These are phyloP conservation scores for Ancistrus triradiatus DNA, from an alignment of 2,113 vertebrate species.

Conservation along the genomic window DNA sequence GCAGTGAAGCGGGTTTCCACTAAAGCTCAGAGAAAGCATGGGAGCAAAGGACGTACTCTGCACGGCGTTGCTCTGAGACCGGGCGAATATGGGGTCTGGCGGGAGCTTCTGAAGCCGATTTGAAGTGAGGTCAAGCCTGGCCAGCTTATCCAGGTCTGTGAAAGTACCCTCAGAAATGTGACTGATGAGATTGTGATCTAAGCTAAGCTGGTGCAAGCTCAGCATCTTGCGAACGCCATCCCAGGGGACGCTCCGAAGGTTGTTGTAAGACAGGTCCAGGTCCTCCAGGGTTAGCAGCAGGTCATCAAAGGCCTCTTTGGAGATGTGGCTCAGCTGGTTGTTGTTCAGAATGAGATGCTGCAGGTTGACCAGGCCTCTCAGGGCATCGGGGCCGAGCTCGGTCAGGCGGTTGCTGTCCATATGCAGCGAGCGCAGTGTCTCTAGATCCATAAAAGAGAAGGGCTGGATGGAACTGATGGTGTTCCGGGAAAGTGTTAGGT, in stretches of 20 bases:
- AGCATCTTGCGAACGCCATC: conserved; percentile 89
- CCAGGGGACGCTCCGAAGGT: conserved; percentile 88
- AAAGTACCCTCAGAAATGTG: conserved; percentile 92
- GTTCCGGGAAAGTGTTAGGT: conserved; percentile 92
- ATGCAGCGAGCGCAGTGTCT: conserved; percentile 91
- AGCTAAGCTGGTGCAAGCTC: conserved; percentile 92
- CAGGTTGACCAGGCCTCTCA: conserved; percentile 88
- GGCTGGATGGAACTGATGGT: conserved; percentile 93
- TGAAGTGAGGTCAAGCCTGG: conserved; percentile 92
- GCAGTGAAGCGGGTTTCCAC: conserved; percentile 92
- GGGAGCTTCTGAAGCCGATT: conserved; percentile 94
- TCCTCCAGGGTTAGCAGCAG: conserved; percentile 87
- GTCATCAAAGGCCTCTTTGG: conserved; percentile 85
- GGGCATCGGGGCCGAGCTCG: conserved; percentile 83
- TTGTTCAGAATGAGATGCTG: conserved; percentile 97
- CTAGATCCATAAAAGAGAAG: conserved; percentile 90
- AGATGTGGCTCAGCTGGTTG: conserved; percentile 85
- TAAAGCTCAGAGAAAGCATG: conserved; percentile 85
- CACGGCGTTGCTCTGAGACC: conserved; percentile 76
- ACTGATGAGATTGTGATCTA: conserved; percentile 92
- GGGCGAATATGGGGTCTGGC: conserved; percentile 88
- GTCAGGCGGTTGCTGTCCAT: conserved; percentile 90
- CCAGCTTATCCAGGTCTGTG: conserved; percentile 82
- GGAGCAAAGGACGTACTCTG: conserved; percentile 81
- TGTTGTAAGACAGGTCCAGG: conserved; percentile 95